These are phyloP conservation scores for Patella caerulea DNA, from an alignment of 2,888 invertebrate species.

Conservation along the genomic window DNA sequence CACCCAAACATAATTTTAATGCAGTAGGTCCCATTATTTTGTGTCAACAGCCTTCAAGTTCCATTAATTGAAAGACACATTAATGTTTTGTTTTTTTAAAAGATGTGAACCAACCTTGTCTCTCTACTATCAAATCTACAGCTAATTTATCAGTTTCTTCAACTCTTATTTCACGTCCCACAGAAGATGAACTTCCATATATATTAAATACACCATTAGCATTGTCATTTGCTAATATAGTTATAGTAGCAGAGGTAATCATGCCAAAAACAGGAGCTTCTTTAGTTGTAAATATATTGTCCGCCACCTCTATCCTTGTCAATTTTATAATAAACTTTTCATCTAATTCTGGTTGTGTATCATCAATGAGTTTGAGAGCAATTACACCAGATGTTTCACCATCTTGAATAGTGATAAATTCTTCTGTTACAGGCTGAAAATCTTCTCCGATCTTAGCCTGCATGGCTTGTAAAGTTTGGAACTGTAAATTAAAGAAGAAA, in stretches of 20 bases:
- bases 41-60: too few species aligned
- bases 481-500: constrained; percentile 37
- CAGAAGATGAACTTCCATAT: constrained; percentile 42
- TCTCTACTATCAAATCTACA: constrained; percentile 65
- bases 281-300: constrained; percentile 41
- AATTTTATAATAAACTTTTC: constrained; percentile 60
- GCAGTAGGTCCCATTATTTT: not conserved
- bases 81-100: too few species aligned
- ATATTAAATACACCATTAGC: constrained; percentile 66
- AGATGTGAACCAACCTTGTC: constrained; percentile 53
- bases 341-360: constrained; percentile 63
- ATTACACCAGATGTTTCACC: constrained; percentile 53
- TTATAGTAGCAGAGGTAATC: constrained; percentile 48
- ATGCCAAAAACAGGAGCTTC: constrained; percentile 58
- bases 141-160: constrained; percentile 61
- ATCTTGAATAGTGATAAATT: constrained; percentile 52
- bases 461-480: constrained; percentile 44
- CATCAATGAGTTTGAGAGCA: constrained; percentile 58
- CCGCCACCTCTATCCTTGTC: constrained; percentile 52
- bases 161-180: constrained; percentile 53
- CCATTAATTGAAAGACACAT: not conserved
- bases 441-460: constrained; percentile 60
- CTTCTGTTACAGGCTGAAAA: constrained; percentile 51
- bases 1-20: not conserved
- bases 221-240: constrained; percentile 64